Conservation (phyloP, 2,797 vertebrate genomes). For the Chaunax sp. region DNA sequence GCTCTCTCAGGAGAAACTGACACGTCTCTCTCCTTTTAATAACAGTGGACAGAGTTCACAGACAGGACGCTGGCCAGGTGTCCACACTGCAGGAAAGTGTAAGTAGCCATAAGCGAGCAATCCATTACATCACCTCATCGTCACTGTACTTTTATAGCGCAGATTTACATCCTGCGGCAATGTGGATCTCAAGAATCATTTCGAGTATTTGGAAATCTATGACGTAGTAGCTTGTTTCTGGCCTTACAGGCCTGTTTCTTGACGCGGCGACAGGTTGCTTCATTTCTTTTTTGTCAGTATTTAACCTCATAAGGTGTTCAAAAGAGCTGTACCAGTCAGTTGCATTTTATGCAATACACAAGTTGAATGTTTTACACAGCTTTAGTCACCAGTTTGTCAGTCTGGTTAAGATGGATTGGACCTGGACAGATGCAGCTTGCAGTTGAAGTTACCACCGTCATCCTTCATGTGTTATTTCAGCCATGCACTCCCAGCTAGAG, state of each 20-base stretch:
- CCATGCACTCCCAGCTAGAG: background rate
- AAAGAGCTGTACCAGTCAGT: background rate
- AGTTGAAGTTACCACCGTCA: conserved; percentile 12
- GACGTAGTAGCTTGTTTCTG: background rate
- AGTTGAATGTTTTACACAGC: background rate
- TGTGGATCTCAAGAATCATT: background rate
- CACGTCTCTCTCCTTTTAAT: conserved; percentile 41
- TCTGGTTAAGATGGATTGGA: background rate
- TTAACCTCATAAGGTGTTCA: background rate
- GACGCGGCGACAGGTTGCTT: too few species aligned
- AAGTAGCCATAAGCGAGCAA: conserved; percentile 73
- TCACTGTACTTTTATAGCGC: background rate
- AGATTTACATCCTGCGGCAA: conserved; percentile 12
- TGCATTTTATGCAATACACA: conserved; percentile 5
- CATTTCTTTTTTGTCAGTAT: background rate
- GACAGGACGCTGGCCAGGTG: conserved; percentile 93
- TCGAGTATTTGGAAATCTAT: background rate
- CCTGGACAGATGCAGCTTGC: conserved; percentile 9
- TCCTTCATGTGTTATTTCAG: conserved; percentile 6
- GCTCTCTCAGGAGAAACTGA: background rate
- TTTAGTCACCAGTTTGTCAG: too few species aligned
- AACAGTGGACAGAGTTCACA: conserved; percentile 95
- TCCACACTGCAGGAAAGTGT: conserved; percentile 97
- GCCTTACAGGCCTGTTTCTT: background rate
- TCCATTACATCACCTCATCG: conserved; percentile 12